Evolutionary conservation across 2,888 invertebrate species (phyloP).

Genomic region (Eupeodes luniger): DNA sequence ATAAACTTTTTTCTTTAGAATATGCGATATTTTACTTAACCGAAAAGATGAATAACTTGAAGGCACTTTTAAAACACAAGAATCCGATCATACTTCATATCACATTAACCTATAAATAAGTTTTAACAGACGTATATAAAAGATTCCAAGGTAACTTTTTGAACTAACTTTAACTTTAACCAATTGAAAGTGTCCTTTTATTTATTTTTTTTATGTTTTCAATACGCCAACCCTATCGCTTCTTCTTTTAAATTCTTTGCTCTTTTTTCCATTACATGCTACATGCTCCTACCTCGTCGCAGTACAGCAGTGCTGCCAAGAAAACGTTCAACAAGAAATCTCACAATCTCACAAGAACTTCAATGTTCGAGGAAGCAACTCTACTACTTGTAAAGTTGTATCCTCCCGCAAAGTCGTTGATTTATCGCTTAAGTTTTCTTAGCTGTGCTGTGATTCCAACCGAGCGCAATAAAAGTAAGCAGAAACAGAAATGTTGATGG

Average conservation of each 20-base stretch:
- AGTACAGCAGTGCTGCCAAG: constrained; percentile 53
- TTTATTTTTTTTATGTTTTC: not conserved
- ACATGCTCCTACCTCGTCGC: constrained; percentile 30
- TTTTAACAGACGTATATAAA: constrained; percentile 21
- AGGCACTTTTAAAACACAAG: too few relatives aligned
- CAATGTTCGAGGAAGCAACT: constrained; percentile 49
- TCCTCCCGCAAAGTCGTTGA: constrained; percentile 49
- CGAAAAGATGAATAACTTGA: too few relatives aligned
- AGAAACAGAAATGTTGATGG: constrained; percentile 17
- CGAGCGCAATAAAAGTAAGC: constrained; percentile 15
- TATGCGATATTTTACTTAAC: too few relatives aligned
- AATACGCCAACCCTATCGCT: not conserved
- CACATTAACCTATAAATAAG: constrained; percentile 22
- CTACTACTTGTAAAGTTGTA: constrained; percentile 40
- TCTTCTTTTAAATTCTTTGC: not conserved
- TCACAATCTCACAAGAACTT: constrained; percentile 20
- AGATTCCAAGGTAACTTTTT: constrained; percentile 40
- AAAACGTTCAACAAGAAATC: constrained; percentile 37
- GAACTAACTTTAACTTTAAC: constrained; percentile 42
- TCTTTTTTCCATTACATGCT: not conserved
- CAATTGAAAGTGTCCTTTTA: constrained; percentile 42
- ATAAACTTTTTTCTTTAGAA: too few relatives aligned
- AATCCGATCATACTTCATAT: not conserved
- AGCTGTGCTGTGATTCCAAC: constrained; percentile 20
- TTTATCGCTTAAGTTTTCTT: constrained; percentile 62